Conservation (phyloP, 64 coral and sea anemone species). For the Orbicella faveolata region DNA sequence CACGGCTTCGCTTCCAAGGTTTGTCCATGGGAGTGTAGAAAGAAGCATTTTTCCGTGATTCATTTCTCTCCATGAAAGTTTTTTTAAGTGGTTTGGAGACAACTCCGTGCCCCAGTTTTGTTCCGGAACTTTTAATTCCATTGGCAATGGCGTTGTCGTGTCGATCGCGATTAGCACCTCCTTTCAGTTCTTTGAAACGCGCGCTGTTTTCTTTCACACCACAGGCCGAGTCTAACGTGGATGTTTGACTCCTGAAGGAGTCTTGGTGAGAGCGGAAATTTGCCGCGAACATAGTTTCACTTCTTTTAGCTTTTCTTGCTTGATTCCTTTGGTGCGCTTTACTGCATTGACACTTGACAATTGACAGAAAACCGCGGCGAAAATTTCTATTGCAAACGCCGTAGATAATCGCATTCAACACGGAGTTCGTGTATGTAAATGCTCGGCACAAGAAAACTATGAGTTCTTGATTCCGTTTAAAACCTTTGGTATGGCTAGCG, state of each 20-base stretch:
- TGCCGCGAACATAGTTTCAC: neutral
- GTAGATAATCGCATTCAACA: constrained; percentile 72
- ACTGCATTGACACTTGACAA: constrained; percentile 64
- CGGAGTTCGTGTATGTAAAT: constrained; percentile 88
- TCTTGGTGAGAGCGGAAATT: neutral
- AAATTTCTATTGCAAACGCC: constrained; percentile 79
- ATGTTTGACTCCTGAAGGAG: too few relatives aligned
- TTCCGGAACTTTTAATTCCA: neutral
- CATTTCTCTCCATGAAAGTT: neutral
- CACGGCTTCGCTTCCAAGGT: neutral
- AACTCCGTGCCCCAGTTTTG: neutral
- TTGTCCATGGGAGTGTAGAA: neutral
- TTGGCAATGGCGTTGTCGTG: neutral
- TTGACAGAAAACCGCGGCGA: constrained; percentile 51
- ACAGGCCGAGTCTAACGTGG: neutral
- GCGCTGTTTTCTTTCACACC: neutral
- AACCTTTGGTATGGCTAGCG: constrained; percentile 13
- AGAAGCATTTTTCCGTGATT: neutral
- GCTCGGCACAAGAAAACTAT: constrained; percentile 66
- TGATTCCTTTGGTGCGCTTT: constrained; percentile 28
- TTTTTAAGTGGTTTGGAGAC: neutral
- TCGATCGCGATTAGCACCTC: neutral
- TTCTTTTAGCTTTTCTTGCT: neutral
- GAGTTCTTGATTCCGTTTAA: constrained; percentile 34
- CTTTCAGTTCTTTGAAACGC: neutral